phyloP scores from a whole-genome alignment of 53 echinoderm and acorn worm species.

The Mesocentrotus franciscanus region DNA sequence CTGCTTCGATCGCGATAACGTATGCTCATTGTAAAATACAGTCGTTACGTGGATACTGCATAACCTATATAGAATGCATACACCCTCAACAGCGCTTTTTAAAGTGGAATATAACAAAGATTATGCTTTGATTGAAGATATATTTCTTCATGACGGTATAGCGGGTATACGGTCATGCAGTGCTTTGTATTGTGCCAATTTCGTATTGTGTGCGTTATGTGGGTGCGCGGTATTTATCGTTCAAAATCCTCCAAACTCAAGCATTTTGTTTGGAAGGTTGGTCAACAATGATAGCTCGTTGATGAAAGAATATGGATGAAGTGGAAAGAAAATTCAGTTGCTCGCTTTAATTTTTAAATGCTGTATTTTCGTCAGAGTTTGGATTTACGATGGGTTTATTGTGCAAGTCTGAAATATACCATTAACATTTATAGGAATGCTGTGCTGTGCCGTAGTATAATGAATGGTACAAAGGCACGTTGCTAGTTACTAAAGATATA shows the following conservation, averaged over 20 bases:
- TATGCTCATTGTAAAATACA: not conserved
- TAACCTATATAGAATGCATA: not conserved
- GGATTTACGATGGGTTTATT: no score
- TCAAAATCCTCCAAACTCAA: not conserved
- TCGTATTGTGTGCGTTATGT: not conserved
- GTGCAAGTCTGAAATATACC: no score
- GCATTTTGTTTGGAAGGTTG: not conserved
- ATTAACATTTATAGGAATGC: no score
- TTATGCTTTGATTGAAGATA: not conserved
- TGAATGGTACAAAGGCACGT: no score
- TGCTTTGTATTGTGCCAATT: not conserved
- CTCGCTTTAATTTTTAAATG: not conserved
- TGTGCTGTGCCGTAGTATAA: no score
- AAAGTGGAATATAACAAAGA: not conserved
- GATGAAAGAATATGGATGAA: not conserved
- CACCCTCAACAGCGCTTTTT: not conserved
- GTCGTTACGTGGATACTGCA: not conserved
- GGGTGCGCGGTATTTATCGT: conserved; percentile 10
- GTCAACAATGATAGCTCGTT: not conserved
- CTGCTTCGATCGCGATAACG: not conserved
- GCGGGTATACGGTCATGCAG: not conserved
- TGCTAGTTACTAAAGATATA: no score
- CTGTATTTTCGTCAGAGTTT: no score
- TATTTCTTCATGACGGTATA: not conserved
- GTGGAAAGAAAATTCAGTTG: not conserved